phyloP scores from a whole-genome alignment of 92 coral and sea anemone genomes.

The Epizoanthus illoricatus region DNA sequence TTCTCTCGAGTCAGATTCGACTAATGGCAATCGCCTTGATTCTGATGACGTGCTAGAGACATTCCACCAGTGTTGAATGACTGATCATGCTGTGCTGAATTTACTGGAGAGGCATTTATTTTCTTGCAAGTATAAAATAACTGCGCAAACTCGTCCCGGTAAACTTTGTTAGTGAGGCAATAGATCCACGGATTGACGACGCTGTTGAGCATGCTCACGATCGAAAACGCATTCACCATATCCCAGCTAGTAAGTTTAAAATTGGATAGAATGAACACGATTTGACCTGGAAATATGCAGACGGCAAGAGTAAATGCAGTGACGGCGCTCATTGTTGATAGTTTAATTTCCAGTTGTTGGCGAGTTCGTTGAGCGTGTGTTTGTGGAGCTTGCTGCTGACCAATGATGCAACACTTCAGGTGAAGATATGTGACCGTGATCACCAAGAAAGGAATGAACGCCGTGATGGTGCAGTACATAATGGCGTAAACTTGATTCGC shows the following conservation, averaged over 20 bases:
- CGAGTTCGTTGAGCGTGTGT: not conserved
- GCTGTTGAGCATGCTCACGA: slow-evolving; percentile 7
- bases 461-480: not conserved
- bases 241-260: slow-evolving; percentile 14
- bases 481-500: not conserved
- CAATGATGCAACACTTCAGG: too few relatives aligned
- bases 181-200: slow-evolving; percentile 36
- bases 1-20: too few relatives aligned
- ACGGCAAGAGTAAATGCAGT: slow-evolving; percentile 19
- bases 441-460: slow-evolving; percentile 16
- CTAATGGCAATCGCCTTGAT: too few relatives aligned
- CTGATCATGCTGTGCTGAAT: too few relatives aligned
- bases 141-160: slow-evolving; percentile 8
- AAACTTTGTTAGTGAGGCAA: slow-evolving; percentile 21
- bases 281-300: slow-evolving; percentile 19
- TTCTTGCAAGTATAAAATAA: not conserved
- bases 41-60: too few relatives aligned
- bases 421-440: too few relatives aligned
- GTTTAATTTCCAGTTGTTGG: slow-evolving; percentile 8
- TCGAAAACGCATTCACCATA: slow-evolving; percentile 21
- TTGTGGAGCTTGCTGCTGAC: too few relatives aligned
- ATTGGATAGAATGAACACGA: slow-evolving; percentile 12
- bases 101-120: too few relatives aligned
- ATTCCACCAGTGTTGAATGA: too few relatives aligned
- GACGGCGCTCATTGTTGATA: slow-evolving; percentile 27